Conservation (phyloP, 2,888 invertebrate genomes). For the Dicranocentrus wangi region DNA sequence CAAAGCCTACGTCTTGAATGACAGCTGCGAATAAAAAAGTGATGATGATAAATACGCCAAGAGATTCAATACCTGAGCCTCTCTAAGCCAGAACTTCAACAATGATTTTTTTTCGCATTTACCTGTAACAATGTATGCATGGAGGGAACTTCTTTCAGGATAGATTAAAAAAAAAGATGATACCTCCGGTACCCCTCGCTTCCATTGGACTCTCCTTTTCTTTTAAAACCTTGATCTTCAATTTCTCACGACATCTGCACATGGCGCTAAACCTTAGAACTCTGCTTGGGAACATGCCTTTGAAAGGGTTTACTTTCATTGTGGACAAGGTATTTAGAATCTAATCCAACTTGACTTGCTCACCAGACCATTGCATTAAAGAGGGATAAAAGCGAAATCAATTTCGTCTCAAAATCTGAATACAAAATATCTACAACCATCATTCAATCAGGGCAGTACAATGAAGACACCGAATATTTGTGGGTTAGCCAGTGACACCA, state of each 20-base stretch:
- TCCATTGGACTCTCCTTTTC: conserved; percentile 29
- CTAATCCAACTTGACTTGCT: not conserved
- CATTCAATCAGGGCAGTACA: not conserved
- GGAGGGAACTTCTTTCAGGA: not conserved
- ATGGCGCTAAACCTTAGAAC: not conserved
- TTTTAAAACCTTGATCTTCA: conserved; percentile 53
- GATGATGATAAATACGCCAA: not conserved
- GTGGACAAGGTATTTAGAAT: not conserved
- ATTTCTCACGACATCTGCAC: conserved; percentile 36
- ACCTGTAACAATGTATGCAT: conserved; percentile 34
- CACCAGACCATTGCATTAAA: not conserved
- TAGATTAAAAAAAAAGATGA: not conserved
- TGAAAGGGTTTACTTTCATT: not conserved
- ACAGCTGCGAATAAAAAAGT: conserved; percentile 39
- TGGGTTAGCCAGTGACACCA: too few relatives aligned
- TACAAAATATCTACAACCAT: not conserved
- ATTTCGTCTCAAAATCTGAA: not conserved
- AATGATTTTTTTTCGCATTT: conserved; percentile 10
- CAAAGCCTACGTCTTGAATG: conserved; percentile 13
- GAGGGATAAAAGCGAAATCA: not conserved
- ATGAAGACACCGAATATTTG: not conserved
- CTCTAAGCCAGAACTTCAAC: not conserved
- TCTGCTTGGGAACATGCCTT: not conserved
- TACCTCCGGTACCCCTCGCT: not conserved
- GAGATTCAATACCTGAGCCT: too few relatives aligned